Evolutionary conservation across 2,797 vertebrate species (phyloP).

Genomic region (Microctenopoma lineatum): DNA sequence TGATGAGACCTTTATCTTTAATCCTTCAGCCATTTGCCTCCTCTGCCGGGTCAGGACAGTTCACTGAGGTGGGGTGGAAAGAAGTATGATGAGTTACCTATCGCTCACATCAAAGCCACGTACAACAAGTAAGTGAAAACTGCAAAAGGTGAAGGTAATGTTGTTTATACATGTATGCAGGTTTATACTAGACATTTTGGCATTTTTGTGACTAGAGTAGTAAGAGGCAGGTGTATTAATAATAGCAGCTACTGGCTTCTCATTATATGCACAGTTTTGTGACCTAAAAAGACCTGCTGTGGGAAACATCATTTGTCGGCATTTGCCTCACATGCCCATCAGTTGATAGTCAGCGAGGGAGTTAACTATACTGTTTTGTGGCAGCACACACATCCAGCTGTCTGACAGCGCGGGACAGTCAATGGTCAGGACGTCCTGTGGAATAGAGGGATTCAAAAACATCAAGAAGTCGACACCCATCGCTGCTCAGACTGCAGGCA

Average conservation of each 20-base stretch:
- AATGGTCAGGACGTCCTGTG: constrained; percentile 86
- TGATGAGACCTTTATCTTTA: background rate
- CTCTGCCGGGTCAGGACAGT: constrained; percentile 85
- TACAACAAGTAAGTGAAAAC: constrained; percentile 94
- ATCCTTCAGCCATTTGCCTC: constrained; percentile 82
- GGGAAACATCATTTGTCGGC: no score
- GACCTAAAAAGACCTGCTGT: background rate
- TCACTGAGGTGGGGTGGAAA: constrained; percentile 88
- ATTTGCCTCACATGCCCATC: background rate
- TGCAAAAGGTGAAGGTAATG: background rate
- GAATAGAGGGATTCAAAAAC: constrained; percentile 93
- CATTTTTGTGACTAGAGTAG: background rate
- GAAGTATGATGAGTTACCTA: constrained; percentile 90
- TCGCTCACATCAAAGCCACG: constrained; percentile 92
- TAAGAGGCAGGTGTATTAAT: background rate
- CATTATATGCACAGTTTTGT: background rate
- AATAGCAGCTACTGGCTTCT: background rate
- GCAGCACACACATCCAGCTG: constrained; percentile 93
- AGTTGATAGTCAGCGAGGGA: background rate
- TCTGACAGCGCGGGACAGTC: constrained; percentile 80
- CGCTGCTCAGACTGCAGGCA: constrained; percentile 90
- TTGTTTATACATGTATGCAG: background rate
- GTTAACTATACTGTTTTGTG: constrained; percentile 1
- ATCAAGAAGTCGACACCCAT: constrained; percentile 90
- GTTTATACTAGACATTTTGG: background rate